These are phyloP conservation scores for Porites lutea DNA, from an alignment of 64 coral and sea anemone species.

Conservation along the genomic window DNA sequence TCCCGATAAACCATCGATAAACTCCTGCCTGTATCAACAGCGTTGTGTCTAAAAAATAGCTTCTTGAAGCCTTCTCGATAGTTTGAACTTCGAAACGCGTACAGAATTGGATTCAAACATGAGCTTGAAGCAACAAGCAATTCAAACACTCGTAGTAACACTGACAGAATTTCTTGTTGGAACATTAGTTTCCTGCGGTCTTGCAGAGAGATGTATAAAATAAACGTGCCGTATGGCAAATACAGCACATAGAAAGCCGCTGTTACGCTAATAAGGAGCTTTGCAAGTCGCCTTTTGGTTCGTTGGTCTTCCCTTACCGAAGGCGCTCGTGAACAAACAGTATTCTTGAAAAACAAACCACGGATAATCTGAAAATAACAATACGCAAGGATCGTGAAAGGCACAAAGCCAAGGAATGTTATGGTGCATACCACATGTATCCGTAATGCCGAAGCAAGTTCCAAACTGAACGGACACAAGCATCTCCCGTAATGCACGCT, in stretches of 20 bases:
- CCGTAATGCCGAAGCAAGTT: slow-evolving; percentile 12
- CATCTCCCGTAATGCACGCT: slow-evolving; percentile 50
- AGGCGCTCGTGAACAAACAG: slow-evolving; percentile 43
- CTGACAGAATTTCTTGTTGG: not conserved
- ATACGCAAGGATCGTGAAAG: slow-evolving; percentile 55
- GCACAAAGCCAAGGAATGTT: slow-evolving; percentile 41
- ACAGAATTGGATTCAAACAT: slow-evolving; percentile 68
- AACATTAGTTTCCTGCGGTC: not conserved
- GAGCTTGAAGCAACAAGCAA: slow-evolving; percentile 55
- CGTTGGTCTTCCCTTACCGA: not conserved
- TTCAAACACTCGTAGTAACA: slow-evolving; percentile 39
- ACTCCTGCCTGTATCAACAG: not conserved
- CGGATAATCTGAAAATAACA: slow-evolving; percentile 67
- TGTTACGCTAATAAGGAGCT: slow-evolving; percentile 50
- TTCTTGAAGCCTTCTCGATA: slow-evolving; percentile 71
- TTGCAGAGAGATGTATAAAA: slow-evolving; percentile 51
- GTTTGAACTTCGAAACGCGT: slow-evolving; percentile 73
- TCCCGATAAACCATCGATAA: too few relatives aligned
- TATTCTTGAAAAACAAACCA: slow-evolving; percentile 56
- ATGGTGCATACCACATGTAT: slow-evolving; percentile 53
- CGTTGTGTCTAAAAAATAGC: slow-evolving; percentile 1
- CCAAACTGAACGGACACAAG: slow-evolving; percentile 66
- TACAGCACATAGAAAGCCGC: slow-evolving; percentile 55
- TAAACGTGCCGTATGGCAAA: slow-evolving; percentile 44
- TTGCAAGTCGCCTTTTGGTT: slow-evolving; percentile 48